phyloP scores from a whole-genome alignment of 1,140 invertebrate species.

The Ceratosolen solmsi region DNA sequence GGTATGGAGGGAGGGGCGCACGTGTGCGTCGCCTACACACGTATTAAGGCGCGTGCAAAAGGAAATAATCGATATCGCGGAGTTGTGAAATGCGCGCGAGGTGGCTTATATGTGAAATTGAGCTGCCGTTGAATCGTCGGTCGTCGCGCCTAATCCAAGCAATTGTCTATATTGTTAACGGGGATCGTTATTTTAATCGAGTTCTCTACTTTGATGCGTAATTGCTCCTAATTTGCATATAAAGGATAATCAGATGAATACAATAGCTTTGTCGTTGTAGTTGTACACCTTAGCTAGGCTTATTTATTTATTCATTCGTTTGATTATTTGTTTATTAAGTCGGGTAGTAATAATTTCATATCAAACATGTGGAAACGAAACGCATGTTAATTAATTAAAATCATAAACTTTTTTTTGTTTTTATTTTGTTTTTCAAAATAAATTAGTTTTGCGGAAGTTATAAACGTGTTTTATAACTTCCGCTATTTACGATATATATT shows the following conservation, averaged over 20 bases:
- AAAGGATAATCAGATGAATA: no score
- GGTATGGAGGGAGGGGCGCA: no score
- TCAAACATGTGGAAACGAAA: neutral
- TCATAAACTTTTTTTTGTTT: neutral
- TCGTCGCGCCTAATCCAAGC: neutral
- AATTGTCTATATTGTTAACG: neutral
- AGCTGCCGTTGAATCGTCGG: neutral
- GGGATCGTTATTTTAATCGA: neutral
- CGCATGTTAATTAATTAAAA: neutral
- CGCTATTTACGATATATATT: neutral
- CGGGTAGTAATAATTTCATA: neutral
- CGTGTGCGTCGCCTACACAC: neutral
- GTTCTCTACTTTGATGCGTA: neutral
- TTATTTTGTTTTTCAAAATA: no score
- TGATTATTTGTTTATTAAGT: neutral
- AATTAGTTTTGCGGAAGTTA: neutral
- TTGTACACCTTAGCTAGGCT: no score
- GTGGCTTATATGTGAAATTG: neutral
- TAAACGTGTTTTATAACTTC: neutral
- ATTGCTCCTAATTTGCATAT: neutral
- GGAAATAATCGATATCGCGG: constrained; percentile 15
- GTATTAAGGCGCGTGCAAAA: neutral
- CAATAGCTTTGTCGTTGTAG: no score
- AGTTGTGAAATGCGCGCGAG: neutral
- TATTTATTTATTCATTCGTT: neutral